Conservation (phyloP, 2,888 invertebrate species). For the Andrena praecox region DNA sequence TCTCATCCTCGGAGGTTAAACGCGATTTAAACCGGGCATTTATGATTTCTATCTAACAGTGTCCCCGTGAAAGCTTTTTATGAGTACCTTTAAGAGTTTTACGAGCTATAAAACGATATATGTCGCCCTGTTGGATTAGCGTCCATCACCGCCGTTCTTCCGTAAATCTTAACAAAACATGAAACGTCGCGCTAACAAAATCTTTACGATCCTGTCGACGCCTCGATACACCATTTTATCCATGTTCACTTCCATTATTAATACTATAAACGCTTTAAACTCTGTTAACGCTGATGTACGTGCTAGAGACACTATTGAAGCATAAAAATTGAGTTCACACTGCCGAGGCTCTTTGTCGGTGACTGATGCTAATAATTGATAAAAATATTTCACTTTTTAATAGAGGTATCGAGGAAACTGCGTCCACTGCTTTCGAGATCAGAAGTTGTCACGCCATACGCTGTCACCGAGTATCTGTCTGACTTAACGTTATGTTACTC, state of each 20-base stretch:
- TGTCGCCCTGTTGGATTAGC: slow-evolving; percentile 29
- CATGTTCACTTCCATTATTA: background rate
- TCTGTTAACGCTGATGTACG: no score
- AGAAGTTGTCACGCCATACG: no score
- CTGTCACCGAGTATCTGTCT: no score
- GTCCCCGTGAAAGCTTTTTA: slow-evolving; percentile 23
- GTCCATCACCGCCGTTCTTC: background rate
- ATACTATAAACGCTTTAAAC: background rate
- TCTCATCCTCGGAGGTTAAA: background rate
- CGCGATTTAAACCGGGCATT: slow-evolving; percentile 32
- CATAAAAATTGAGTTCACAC: no score
- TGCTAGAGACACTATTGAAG: no score
- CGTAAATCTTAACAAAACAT: slow-evolving; percentile 14
- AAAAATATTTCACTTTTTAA: no score
- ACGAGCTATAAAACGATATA: slow-evolving; percentile 41
- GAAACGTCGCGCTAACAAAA: slow-evolving; percentile 9
- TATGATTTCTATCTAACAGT: slow-evolving; percentile 45
- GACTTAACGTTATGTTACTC: no score
- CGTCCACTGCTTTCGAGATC: no score
- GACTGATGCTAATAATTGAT: no score
- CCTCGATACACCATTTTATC: background rate
- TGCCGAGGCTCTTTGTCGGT: no score
- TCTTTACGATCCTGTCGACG: slow-evolving; percentile 4
- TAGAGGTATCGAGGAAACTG: no score
- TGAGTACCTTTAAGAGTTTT: slow-evolving; percentile 26